Evolutionary conservation across 1,140 invertebrate genomes (phyloP).

Genomic region (Stenopsyche tienmushanensis): DNA sequence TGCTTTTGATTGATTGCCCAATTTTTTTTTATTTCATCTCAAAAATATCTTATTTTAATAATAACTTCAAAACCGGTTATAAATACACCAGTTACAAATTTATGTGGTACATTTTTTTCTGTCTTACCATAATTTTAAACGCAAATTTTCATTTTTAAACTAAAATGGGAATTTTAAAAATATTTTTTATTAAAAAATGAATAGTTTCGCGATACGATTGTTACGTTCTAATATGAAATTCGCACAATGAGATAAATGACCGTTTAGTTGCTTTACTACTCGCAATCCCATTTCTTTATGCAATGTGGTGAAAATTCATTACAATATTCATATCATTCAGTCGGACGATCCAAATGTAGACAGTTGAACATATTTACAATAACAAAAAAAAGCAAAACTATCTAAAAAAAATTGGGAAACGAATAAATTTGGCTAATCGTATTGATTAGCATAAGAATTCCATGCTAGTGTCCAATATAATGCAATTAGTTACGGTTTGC

Average conservation of each 20-base stretch:
- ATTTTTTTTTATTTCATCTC: too few relatives aligned
- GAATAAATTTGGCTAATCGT: not conserved
- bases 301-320: conserved; percentile 24
- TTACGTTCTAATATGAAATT: not conserved
- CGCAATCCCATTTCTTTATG: too few relatives aligned
- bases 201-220: too few relatives aligned
- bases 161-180: too few relatives aligned
- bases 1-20: too few relatives aligned
- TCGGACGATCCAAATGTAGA: conserved; percentile 11
- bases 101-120: too few relatives aligned
- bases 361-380: not conserved
- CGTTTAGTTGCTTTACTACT: not conserved
- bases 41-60: too few relatives aligned
- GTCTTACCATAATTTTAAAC: too few relatives aligned
- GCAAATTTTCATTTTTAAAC: too few relatives aligned
- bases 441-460: not conserved
- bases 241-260: not conserved
- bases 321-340: conserved; percentile 5
- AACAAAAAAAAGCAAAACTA: not conserved
- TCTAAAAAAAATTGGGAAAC: not conserved
- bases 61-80: too few relatives aligned
- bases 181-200: too few relatives aligned
- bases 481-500: conserved; percentile 3
- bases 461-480: not conserved
- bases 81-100: too few relatives aligned